phyloP scores from a whole-genome alignment of 2,797 vertebrate genomes.

The Podargus strigoides region DNA sequence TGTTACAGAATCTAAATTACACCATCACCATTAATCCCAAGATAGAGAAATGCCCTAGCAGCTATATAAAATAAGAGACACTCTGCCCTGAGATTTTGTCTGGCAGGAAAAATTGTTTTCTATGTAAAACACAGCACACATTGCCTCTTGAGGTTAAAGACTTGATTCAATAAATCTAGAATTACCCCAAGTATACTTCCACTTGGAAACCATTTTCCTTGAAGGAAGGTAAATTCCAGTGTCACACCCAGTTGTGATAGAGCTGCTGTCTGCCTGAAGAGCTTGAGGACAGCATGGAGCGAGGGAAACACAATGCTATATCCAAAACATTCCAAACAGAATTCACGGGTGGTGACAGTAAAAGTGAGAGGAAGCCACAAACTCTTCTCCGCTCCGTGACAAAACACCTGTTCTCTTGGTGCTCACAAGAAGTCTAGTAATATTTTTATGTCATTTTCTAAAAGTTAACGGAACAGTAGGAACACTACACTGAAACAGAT shows the following conservation, averaged over 20 bases:
- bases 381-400: not conserved
- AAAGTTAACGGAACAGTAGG: not conserved
- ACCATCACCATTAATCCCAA: conserved; percentile 16
- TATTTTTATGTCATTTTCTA: not conserved
- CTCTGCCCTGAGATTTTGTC: not conserved
- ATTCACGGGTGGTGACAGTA: not conserved
- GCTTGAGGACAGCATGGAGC: not conserved
- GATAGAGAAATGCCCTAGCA: not conserved
- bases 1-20: conserved; percentile 36
- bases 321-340: not conserved
- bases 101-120: conserved; percentile 10
- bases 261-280: not conserved
- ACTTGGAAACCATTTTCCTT: not conserved
- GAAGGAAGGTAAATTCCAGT: not conserved
- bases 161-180: not conserved
- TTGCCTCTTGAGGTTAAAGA: not conserved
- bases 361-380: not conserved
- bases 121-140: not conserved
- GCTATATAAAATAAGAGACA: not conserved
- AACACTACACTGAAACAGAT: not conserved
- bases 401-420: not conserved
- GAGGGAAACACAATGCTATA: not conserved
- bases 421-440: not conserved
- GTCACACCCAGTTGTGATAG: not conserved
- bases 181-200: not conserved